Evolutionary conservation across 2,888 invertebrate genomes (phyloP).

Genomic region (Plagodis dolabraria): DNA sequence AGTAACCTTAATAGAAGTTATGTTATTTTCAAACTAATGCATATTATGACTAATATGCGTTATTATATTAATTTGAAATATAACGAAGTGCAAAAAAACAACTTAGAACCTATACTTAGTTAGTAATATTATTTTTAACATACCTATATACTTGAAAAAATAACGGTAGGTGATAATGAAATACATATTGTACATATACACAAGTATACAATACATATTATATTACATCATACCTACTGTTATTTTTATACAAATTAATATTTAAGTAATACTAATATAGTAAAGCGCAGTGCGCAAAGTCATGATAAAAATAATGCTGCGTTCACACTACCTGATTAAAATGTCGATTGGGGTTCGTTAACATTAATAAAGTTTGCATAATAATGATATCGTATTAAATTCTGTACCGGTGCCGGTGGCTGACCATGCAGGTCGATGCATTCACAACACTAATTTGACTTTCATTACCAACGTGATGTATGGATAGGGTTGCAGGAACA

Average conservation of each 20-base stretch:
- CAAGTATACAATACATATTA: neutral
- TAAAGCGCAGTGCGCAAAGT: slow-evolving; percentile 29
- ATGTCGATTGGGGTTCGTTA: slow-evolving; percentile 29
- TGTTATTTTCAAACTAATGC: too few species aligned
- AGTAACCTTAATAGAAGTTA: too few species aligned
- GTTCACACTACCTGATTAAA: slow-evolving; percentile 24
- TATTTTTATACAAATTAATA: neutral
- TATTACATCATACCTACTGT: neutral
- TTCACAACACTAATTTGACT: slow-evolving; percentile 25
- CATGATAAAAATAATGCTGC: slow-evolving; percentile 14
- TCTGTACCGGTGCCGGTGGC: slow-evolving; percentile 52
- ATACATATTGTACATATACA: too few species aligned
- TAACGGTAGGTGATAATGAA: too few species aligned
- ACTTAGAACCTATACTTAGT: too few species aligned
- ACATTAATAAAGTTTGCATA: slow-evolving; percentile 35
- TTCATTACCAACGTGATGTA: neutral
- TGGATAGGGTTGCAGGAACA: slow-evolving; percentile 1
- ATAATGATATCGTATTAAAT: slow-evolving; percentile 36
- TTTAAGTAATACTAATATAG: neutral
- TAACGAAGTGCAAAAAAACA: too few species aligned
- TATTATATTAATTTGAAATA: too few species aligned
- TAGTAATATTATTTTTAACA: too few species aligned
- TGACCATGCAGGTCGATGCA: slow-evolving; percentile 58
- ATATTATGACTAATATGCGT: too few species aligned
- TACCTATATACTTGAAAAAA: too few species aligned